phyloP scores from a whole-genome alignment of 2,113 vertebrate species.

The Sturnira hondurensis region DNA sequence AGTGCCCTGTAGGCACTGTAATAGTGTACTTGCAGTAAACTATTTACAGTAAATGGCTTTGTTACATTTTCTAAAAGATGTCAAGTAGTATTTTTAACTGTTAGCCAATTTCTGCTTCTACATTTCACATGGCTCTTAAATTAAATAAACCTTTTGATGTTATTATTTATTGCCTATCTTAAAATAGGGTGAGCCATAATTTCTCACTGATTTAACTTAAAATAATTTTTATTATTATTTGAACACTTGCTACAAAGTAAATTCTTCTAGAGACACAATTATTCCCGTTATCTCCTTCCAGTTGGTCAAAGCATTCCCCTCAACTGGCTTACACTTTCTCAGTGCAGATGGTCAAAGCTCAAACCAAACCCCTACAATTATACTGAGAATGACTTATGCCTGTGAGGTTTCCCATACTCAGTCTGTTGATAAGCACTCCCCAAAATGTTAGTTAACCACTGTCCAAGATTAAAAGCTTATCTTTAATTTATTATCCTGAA shows the following conservation, averaged over 20 bases:
- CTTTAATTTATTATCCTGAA: slow-evolving; percentile 47
- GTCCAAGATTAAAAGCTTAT: neutral
- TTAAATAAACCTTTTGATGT: neutral
- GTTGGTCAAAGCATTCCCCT: neutral
- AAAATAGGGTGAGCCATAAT: neutral
- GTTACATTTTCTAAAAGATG: slow-evolving; percentile 5
- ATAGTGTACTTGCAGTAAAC: neutral
- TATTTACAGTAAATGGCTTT: neutral
- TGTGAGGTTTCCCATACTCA: neutral
- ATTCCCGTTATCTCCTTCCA: neutral
- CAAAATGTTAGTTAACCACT: neutral
- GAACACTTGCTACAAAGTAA: neutral
- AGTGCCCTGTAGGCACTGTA: neutral
- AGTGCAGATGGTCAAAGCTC: neutral
- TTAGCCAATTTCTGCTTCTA: neutral
- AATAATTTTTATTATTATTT: neutral
- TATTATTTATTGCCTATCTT: neutral
- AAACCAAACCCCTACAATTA: neutral
- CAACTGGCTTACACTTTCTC: neutral
- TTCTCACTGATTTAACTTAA: slow-evolving; percentile 3
- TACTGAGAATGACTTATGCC: neutral
- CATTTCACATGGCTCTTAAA: neutral
- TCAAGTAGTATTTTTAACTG: slow-evolving; percentile 17
- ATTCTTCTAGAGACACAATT: neutral
- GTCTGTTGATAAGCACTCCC: neutral